Evolutionary conservation across 2,113 vertebrate species (phyloP).

Genomic region (Percopsis transmontana): DNA sequence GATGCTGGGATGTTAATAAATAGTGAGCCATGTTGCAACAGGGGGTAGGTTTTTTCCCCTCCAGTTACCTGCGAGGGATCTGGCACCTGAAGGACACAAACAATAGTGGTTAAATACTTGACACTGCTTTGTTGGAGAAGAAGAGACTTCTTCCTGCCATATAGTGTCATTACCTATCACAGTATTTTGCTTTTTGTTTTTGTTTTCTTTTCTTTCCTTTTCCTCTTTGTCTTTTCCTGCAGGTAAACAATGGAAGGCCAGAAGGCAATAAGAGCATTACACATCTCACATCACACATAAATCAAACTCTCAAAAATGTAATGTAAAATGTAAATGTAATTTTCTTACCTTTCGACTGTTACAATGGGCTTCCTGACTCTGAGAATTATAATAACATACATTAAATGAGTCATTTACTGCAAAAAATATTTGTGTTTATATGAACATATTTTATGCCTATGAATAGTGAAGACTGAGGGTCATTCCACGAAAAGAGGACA

Average conservation of each 20-base stretch:
- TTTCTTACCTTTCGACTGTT: slow-evolving; percentile 72
- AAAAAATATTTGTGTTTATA: slow-evolving; percentile 14
- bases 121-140: no score
- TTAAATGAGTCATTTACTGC: slow-evolving; percentile 10
- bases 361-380: slow-evolving; percentile 71
- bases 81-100: slow-evolving; percentile 71
- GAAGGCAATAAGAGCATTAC: neutral
- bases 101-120: slow-evolving; percentile 1
- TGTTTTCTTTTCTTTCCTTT: slow-evolving; percentile 77
- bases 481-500: no score
- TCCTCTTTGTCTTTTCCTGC: slow-evolving; percentile 70
- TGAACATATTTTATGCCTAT: slow-evolving; percentile 13
- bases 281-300: neutral
- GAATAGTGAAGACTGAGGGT: slow-evolving; percentile 17
- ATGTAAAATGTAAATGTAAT: neutral
- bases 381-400: slow-evolving; percentile 35
- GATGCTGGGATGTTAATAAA: slow-evolving; percentile 68
- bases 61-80: slow-evolving; percentile 79
- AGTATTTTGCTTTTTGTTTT: slow-evolving; percentile 73
- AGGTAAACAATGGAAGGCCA: neutral
- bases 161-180: slow-evolving; percentile 66
- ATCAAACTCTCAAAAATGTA: neutral
- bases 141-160: neutral
- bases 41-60: slow-evolving; percentile 36
- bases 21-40: slow-evolving; percentile 55